phyloP scores from a whole-genome alignment of 2,797 vertebrate genomes.

The Sebastes melanostomus region DNA sequence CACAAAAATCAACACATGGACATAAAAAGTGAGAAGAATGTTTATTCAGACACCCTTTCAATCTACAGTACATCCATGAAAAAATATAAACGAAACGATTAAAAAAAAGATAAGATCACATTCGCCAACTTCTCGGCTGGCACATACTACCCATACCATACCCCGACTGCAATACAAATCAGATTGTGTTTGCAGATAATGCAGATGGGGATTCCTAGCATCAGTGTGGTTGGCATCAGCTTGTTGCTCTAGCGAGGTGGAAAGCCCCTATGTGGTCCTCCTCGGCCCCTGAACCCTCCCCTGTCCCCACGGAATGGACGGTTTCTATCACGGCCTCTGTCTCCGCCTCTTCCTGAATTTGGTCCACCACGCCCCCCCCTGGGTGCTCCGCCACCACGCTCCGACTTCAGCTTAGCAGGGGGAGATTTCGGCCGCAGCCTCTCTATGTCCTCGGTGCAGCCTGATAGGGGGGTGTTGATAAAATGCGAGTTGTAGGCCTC shows the following conservation, averaged over 20 bases:
- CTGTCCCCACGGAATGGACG: slow-evolving; percentile 93
- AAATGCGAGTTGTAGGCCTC: slow-evolving; percentile 92
- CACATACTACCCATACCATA: neutral
- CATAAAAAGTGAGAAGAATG: neutral
- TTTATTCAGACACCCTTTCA: slow-evolving; percentile 46
- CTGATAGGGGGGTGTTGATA: slow-evolving; percentile 87
- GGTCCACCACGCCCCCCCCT: slow-evolving; percentile 92
- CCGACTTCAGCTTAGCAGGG: slow-evolving; percentile 89
- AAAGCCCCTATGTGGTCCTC: slow-evolving; percentile 92
- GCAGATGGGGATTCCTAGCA: neutral
- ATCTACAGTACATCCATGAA: slow-evolving; percentile 2
- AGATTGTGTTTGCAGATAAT: neutral
- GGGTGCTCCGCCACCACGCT: slow-evolving; percentile 90
- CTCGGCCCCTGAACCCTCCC: slow-evolving; percentile 92
- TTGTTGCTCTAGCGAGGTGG: slow-evolving; percentile 83
- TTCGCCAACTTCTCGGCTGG: neutral
- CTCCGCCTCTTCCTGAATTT: slow-evolving; percentile 88
- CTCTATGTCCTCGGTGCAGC: slow-evolving; percentile 97
- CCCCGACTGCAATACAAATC: neutral
- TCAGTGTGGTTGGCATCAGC: neutral
- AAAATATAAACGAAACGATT: slow-evolving; percentile 20
- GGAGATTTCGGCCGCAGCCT: slow-evolving; percentile 96
- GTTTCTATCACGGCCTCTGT: slow-evolving; percentile 93
- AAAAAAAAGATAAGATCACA: neutral
- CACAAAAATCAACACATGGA: neutral